A percentile compares a stretch with the other conserved stretches of the same genome.
phyloP scores from a whole-genome alignment of 2,113 vertebrate genomes.

The Chascanopsetta lugubris region DNA sequence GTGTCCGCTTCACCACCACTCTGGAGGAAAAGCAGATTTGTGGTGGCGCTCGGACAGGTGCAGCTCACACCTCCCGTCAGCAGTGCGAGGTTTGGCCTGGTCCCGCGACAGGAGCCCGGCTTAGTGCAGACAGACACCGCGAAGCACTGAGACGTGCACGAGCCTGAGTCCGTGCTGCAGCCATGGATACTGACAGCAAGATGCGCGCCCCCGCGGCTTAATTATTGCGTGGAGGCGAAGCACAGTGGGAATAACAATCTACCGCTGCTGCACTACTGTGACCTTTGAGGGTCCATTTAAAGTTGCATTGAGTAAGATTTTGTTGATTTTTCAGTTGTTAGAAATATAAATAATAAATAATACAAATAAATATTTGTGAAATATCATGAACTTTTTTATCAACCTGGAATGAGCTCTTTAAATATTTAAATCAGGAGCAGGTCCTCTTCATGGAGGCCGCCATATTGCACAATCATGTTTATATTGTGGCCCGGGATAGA shows the following conservation, averaged over 20 bases:
- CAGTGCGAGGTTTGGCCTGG: background rate
- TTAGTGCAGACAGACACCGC: background rate
- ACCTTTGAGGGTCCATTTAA: background rate
- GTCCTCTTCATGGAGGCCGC: too few relatives aligned
- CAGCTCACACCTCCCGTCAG: background rate
- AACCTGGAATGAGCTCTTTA: too few relatives aligned
- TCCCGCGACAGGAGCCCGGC: background rate
- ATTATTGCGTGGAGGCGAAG: background rate
- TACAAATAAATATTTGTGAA: too few relatives aligned
- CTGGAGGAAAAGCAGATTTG: slow-evolving; percentile 25
- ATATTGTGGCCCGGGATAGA: too few relatives aligned
- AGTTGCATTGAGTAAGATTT: too few relatives aligned
- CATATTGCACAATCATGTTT: too few relatives aligned
- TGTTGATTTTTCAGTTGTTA: too few relatives aligned
- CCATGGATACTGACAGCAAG: background rate
- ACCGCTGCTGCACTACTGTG: slow-evolving; percentile 3
- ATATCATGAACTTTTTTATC: too few relatives aligned
- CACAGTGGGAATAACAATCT: background rate
- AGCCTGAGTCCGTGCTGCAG: background rate
- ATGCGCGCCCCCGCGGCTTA: background rate
- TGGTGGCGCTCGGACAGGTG: background rate
- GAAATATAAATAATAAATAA: too few relatives aligned
- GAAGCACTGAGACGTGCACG: background rate
- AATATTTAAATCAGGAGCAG: too few relatives aligned
- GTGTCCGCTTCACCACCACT: slow-evolving; percentile 14